Conservation (phyloP, 1,140 invertebrate species). For the Drosophila watanabei region DNA sequence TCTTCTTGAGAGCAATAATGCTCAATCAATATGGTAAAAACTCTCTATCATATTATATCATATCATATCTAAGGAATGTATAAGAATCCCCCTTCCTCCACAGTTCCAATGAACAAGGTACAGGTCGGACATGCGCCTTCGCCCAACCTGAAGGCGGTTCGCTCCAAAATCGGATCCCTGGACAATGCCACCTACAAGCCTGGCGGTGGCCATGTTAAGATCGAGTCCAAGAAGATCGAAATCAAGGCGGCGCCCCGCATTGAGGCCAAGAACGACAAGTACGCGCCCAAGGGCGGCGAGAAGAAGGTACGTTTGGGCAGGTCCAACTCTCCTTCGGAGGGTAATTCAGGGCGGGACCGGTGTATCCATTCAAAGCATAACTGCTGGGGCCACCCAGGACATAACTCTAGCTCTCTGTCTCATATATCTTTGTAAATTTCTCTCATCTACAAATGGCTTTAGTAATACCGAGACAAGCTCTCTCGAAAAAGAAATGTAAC, state of each 20-base stretch:
- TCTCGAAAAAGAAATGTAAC: slow-evolving; percentile 46
- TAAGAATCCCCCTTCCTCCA: slow-evolving; percentile 82
- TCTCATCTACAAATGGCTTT: slow-evolving; percentile 62
- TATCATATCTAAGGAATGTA: too few species aligned
- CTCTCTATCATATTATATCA: too few species aligned
- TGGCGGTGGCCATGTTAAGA: slow-evolving; percentile 96
- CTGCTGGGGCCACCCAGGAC: slow-evolving; percentile 7
- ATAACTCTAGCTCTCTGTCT: slow-evolving; percentile 12
- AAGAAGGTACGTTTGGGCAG: slow-evolving; percentile 91
- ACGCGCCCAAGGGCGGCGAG: slow-evolving; percentile 94
- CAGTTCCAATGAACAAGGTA: slow-evolving; percentile 96
- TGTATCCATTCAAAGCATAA: slow-evolving; percentile 18
- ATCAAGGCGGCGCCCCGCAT: slow-evolving; percentile 94
- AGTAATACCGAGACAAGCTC: slow-evolving; percentile 33
- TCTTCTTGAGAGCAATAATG: neutral
- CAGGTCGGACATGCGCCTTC: slow-evolving; percentile 96
- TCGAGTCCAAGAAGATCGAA: slow-evolving; percentile 94
- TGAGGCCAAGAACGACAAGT: slow-evolving; percentile 96
- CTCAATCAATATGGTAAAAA: neutral
- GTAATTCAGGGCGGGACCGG: slow-evolving; percentile 12
- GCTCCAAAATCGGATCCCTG: slow-evolving; percentile 97
- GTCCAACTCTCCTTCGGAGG: fast-evolving
- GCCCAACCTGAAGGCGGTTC: slow-evolving; percentile 95
- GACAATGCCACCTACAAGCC: slow-evolving; percentile 97
- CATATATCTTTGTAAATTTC: slow-evolving; percentile 53